phyloP scores from a whole-genome alignment of 2,113 vertebrate species.

The Oreocharis arfaki region DNA sequence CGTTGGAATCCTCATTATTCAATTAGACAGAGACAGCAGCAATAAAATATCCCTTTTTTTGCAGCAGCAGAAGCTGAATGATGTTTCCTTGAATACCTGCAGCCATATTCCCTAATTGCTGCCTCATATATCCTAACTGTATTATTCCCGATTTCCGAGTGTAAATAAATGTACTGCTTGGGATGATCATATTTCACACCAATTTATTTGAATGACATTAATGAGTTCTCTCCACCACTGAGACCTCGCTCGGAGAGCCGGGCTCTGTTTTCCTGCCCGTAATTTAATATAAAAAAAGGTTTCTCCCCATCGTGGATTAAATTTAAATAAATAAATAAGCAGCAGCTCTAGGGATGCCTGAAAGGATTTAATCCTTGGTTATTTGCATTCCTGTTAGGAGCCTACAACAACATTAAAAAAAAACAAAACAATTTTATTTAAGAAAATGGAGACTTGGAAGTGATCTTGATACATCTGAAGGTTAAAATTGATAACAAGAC shows the following conservation, averaged over 20 bases:
- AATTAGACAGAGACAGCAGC: conserved; percentile 33
- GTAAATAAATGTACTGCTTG: conserved; percentile 59
- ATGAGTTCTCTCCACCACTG: conserved; percentile 38
- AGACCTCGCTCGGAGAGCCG: background rate
- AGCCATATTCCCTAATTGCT: conserved; percentile 58
- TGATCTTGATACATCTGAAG: background rate
- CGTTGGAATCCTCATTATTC: conserved; percentile 6
- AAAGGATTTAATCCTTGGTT: background rate
- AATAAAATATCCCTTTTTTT: conserved; percentile 19
- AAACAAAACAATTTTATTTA: background rate
- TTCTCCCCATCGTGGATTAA: background rate
- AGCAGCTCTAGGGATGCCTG: background rate
- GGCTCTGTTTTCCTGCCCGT: background rate
- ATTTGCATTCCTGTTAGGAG: background rate
- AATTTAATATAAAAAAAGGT: background rate
- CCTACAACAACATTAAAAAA: background rate
- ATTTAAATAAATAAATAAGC: conserved; percentile 20
- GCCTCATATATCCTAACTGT: conserved; percentile 25
- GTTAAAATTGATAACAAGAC: background rate
- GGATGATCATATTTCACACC: conserved; percentile 63
- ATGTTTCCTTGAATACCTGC: conserved; percentile 35
- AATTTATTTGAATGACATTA: conserved; percentile 67
- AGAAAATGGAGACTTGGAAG: background rate
- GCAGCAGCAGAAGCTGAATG: background rate
- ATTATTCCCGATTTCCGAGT: conserved; percentile 56